Evolutionary conservation across 2,113 vertebrate species (phyloP), one percentile per base, ranked within the genome.

Genomic region (Indri indri): DNA sequence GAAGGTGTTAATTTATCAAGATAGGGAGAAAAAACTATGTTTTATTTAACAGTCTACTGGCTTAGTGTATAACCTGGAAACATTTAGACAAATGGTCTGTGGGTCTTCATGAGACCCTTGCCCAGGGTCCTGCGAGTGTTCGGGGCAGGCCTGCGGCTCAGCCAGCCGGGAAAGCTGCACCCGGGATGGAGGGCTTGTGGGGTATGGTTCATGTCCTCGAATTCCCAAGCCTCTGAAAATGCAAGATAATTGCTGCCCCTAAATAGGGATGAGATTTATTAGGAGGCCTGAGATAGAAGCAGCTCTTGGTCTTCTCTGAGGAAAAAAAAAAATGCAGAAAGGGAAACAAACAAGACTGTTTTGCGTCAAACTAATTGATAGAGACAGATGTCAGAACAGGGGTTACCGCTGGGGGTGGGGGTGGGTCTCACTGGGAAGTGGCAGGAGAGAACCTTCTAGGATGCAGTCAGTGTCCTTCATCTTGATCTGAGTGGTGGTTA

Each of bases 271-370:
- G 42, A 34, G 63, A 61, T 42, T 37, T 77, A 70, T 70, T 47
- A 71, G 63, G 27, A 57, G 16, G 45, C 22, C 22, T 22, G 13
- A 89, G 47, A 70, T 22, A 89, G 80, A 76, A 91, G 45, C 14
- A 45, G 32, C 20, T 40, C 9, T 52, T 74, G 17, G 27, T 88
- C 34, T 95, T 88, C 54, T 89, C 32, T 91, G 73, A 68, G 52
- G 40, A 37, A 10, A 70, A 93, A n/a, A 66, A 57, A 74, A 17
- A 40, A n/a, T n/a, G 10, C 59, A 91, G 86, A 63, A 59, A 91
- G 8, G 20, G 59, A 65, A 88, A 76, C 2, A 45, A 84, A 12
- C 17, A 83, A 85, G 65, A 59, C 13, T 18, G 1, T 34, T 84
- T n/a, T 80, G 42, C 10, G 52, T 87, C 40, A 59, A 71, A 82